Conservation (phyloP, 1,140 invertebrate species). For the Drosophila lacteicornis region DNA sequence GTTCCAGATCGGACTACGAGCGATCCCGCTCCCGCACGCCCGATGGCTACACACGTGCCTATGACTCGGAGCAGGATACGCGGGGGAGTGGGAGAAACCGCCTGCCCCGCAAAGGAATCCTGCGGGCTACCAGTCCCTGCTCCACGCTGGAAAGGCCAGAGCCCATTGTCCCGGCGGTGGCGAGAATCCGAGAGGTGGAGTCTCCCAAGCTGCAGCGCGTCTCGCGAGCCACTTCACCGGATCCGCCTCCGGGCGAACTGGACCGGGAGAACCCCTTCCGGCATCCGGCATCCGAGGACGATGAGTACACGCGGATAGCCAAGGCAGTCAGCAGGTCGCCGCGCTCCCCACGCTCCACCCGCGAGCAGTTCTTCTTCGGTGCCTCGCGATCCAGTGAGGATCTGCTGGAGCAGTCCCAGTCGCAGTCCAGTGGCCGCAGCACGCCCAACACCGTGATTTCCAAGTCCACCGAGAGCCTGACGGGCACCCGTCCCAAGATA, state of each 20-base stretch:
- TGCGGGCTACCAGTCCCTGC: slow-evolving; percentile 75
- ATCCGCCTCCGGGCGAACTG: slow-evolving; percentile 57
- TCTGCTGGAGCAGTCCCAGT: slow-evolving; percentile 73
- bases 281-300: slow-evolving; percentile 43
- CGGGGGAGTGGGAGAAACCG: slow-evolving; percentile 40
- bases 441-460: slow-evolving; percentile 69
- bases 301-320: slow-evolving; percentile 78
- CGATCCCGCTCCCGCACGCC: slow-evolving; percentile 75
- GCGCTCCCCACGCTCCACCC: slow-evolving; percentile 49
- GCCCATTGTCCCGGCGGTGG: slow-evolving; percentile 73
- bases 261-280: slow-evolving; percentile 84
- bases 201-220: slow-evolving; percentile 69
- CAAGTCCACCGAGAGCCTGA: slow-evolving; percentile 77
- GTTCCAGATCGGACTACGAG: slow-evolving; percentile 78
- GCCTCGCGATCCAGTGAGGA: slow-evolving; percentile 74
- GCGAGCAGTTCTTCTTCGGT: slow-evolving; percentile 78
- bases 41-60: slow-evolving; percentile 64
- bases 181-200: slow-evolving; percentile 75
- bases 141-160: slow-evolving; percentile 66
- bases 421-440: slow-evolving; percentile 71
- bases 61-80: slow-evolving; percentile 82
- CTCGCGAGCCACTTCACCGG: slow-evolving; percentile 67
- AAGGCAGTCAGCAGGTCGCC: slow-evolving; percentile 74
- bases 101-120: slow-evolving; percentile 75
- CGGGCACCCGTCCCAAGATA: slow-evolving; percentile 65